phyloP scores from a whole-genome alignment of 2,888 invertebrate genomes.

The Perdita meconis region DNA sequence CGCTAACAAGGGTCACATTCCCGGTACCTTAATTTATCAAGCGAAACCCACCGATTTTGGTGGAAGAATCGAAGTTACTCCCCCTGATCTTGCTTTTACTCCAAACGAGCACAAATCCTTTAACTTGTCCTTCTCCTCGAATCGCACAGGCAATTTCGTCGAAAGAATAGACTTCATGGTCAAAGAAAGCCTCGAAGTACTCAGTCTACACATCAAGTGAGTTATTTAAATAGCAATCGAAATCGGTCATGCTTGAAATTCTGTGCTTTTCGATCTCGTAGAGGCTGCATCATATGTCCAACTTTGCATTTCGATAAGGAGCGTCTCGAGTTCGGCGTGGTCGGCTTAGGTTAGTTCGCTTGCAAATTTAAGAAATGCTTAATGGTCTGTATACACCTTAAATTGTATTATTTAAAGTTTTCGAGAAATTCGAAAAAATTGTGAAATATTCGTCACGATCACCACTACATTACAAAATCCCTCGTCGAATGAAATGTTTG shows the following conservation, averaged over 20 bases:
- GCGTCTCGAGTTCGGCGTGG: conserved; percentile 86
- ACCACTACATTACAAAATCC: too few relatives aligned
- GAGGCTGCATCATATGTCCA: conserved; percentile 88
- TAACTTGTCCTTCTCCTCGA: conserved; percentile 86
- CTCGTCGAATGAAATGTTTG: too few relatives aligned
- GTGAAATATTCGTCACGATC: too few relatives aligned
- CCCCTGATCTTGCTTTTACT: conserved; percentile 83
- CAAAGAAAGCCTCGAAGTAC: conserved; percentile 86
- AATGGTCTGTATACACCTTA: neutral
- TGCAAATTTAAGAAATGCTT: neutral
- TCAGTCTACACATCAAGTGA: conserved; percentile 87
- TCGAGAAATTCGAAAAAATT: too few relatives aligned
- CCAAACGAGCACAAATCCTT: conserved; percentile 86
- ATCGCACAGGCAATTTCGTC: conserved; percentile 87
- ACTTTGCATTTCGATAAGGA: conserved; percentile 85
- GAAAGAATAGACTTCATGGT: conserved; percentile 87
- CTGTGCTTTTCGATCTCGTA: conserved; percentile 80
- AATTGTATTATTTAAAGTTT: too few relatives aligned
- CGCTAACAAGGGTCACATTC: conserved; percentile 86
- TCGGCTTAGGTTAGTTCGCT: conserved; percentile 85
- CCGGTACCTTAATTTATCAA: conserved; percentile 86
- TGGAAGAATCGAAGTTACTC: conserved; percentile 86
- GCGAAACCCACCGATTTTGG: conserved; percentile 86
- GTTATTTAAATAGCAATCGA: conserved; percentile 48
- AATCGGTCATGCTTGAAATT: neutral